Percentiles rank a stretch among this genome's conserved stretches.
These are phyloP conservation scores for Boloria selene DNA, from an alignment of 2,888 invertebrate genomes.

Conservation along the genomic window DNA sequence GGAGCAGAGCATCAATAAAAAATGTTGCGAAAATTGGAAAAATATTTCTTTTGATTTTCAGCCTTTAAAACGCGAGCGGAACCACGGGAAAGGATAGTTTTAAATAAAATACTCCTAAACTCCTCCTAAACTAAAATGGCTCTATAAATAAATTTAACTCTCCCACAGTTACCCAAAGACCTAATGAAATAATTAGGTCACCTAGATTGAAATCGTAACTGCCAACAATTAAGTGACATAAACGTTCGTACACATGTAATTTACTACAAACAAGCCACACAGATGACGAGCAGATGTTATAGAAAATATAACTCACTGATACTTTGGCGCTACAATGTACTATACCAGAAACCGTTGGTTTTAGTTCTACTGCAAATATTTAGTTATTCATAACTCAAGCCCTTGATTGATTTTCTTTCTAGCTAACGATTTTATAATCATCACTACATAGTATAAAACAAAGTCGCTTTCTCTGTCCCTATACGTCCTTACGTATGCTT, in stretches of 20 bases:
- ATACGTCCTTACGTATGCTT: too few species aligned
- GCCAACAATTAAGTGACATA: constrained; percentile 19
- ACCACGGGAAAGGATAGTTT: too few species aligned
- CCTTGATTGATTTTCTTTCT: too few species aligned
- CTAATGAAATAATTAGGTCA: constrained; percentile 28
- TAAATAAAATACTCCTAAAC: not conserved
- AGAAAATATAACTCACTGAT: constrained; percentile 45
- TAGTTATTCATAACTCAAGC: not conserved
- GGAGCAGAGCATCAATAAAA: too few species aligned
- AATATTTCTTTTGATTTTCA: too few species aligned
- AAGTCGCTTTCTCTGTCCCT: too few species aligned
- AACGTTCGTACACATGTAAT: constrained; percentile 54
- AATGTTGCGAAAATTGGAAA: too few species aligned
- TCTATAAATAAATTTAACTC: constrained; percentile 8
- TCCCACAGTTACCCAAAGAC: constrained; percentile 8
- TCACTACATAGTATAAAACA: too few species aligned
- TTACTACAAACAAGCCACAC: constrained; percentile 54
- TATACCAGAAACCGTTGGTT: too few species aligned
- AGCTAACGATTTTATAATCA: too few species aligned
- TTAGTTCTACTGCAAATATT: not conserved
- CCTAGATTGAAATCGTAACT: constrained; percentile 14
- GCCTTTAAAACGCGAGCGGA: too few species aligned
- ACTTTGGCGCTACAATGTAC: not conserved
- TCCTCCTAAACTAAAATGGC: too few species aligned
- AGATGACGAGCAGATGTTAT: constrained; percentile 63